Evolutionary conservation across 2,113 vertebrate species (phyloP), one percentile per base, ranked within the genome.

Genomic region (Promerops cafer): DNA sequence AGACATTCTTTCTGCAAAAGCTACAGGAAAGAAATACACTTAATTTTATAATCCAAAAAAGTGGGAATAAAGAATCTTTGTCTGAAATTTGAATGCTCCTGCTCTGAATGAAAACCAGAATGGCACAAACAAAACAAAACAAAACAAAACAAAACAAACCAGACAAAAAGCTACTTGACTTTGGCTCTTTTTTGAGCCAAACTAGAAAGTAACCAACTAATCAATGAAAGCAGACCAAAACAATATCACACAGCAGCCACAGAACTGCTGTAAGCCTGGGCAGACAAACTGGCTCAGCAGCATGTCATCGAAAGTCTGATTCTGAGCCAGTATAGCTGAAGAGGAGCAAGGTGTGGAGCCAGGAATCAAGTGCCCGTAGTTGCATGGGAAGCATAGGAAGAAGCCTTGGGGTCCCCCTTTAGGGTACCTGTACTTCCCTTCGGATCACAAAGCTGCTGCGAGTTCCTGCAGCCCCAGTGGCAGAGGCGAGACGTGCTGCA

Each of bases 221-320:
- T 93, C 85, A 88, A 60, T 76, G 74, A 69, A 60, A 71, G 45
- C 27, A 59, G 53, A 87, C 54, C 72, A 69, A 59, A 90, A 27
- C n/a, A 81, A 13, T 26, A 69, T 49, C 68, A n/a, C 37, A 45
- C 83, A 50, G 56, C 44, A 80, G 49, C 61, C 78, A n/a, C 52
- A 82, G 45, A 56, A 19, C 60, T 18, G 20, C 47, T 79, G 20
- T 66, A 63, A 71, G 39, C 30, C 49, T 49, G 49, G 31, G 57
- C 53, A 85, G 65, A 78, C 42, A 52, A 47, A 83, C 61, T 76
- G 40, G 40, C 91, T 80, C 39, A n/a, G 93, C 87, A 77, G 68
- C 24, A 11, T n/a, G 45, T 80, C 27, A 3, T 3, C 28, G 22
- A 47, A 64, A 60, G 33, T 18, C 56, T 91, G 53, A 52, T 63